phyloP scores from a whole-genome alignment of 2,113 vertebrate genomes.

The Rhodinocichla rosea region DNA sequence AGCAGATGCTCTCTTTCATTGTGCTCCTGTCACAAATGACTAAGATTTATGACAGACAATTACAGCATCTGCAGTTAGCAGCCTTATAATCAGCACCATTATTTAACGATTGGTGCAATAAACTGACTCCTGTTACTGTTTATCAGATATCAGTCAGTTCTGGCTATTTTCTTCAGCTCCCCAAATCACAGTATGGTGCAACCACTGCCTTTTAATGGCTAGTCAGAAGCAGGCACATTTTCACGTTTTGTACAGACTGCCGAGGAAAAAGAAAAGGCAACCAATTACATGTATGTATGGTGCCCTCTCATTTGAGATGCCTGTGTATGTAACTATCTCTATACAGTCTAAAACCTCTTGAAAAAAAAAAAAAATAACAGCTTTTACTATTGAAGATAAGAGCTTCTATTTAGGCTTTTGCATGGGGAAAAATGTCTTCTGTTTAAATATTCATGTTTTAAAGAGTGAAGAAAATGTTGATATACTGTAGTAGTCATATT shows the following conservation, averaged over 20 bases:
- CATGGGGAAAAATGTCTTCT: conserved; percentile 51
- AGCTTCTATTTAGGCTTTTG: conserved; percentile 66
- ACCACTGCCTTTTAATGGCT: conserved; percentile 84
- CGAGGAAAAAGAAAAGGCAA: conserved; percentile 78
- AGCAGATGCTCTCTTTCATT: conserved; percentile 90
- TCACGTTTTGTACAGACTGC: conserved; percentile 77
- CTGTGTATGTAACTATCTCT: conserved; percentile 74
- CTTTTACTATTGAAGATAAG: conserved; percentile 70
- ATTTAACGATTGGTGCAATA: conserved; percentile 95
- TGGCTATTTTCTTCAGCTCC: conserved; percentile 85
- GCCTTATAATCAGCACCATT: conserved; percentile 96
- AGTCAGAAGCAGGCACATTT: conserved; percentile 80
- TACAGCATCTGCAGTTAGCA: conserved; percentile 89
- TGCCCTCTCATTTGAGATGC: conserved; percentile 80
- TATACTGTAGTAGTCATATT: conserved; percentile 3
- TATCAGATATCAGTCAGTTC: conserved; percentile 88
- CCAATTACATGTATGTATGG: conserved; percentile 85
- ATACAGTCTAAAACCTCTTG: conserved; percentile 68
- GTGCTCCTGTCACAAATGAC: conserved; percentile 91
- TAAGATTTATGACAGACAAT: conserved; percentile 97
- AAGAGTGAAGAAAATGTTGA: conserved; percentile 57
- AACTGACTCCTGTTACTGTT: conserved; percentile 93
- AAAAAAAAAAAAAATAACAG: conserved; percentile 38
- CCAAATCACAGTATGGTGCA: conserved; percentile 87
- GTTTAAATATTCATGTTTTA: conserved; percentile 71